A percentile compares a stretch with the other conserved stretches of the same genome.
These are phyloP conservation scores for Podotricha telesiphe DNA, from an alignment of 2,888 invertebrate species.

Conservation along the genomic window DNA sequence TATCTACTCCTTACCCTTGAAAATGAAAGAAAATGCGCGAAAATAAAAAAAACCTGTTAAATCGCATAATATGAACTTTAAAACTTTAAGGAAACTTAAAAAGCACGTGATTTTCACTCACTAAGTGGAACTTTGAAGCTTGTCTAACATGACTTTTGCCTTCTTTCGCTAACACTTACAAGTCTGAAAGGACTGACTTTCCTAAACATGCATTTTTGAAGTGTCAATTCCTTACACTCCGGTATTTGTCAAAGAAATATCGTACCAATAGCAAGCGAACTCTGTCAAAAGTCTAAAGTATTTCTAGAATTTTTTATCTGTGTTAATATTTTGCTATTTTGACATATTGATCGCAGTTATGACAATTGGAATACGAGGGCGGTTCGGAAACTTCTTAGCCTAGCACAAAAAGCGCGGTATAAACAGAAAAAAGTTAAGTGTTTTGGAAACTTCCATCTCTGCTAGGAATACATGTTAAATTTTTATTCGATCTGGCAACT, in stretches of 20 bases:
- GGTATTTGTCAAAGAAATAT: slow-evolving; percentile 16
- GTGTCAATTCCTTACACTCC: slow-evolving; percentile 20
- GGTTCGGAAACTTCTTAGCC: too few species aligned
- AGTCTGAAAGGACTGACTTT: slow-evolving; percentile 27
- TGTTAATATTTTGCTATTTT: neutral
- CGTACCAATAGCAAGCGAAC: neutral
- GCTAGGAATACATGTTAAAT: too few species aligned
- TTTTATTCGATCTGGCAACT: too few species aligned
- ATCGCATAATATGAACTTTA: neutral
- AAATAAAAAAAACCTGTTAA: neutral
- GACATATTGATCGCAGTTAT: neutral
- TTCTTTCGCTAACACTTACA: slow-evolving; percentile 41
- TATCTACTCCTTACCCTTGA: neutral
- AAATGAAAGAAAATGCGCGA: neutral
- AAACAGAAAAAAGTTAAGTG: too few species aligned
- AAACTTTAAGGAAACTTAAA: slow-evolving; percentile 4
- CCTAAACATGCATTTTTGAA: slow-evolving; percentile 35
- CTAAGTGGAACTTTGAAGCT: slow-evolving; percentile 27
- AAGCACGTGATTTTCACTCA: slow-evolving; percentile 14
- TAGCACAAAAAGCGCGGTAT: too few species aligned
- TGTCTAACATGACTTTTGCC: slow-evolving; percentile 47
- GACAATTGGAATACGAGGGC: too few species aligned
- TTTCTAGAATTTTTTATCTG: neutral
- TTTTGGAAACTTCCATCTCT: too few species aligned
- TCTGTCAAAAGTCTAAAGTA: neutral